Evolutionary conservation across 2,888 invertebrate genomes (phyloP), one percentile per base, ranked within the genome.

Genomic region (Pachymerium ferrugineum): DNA sequence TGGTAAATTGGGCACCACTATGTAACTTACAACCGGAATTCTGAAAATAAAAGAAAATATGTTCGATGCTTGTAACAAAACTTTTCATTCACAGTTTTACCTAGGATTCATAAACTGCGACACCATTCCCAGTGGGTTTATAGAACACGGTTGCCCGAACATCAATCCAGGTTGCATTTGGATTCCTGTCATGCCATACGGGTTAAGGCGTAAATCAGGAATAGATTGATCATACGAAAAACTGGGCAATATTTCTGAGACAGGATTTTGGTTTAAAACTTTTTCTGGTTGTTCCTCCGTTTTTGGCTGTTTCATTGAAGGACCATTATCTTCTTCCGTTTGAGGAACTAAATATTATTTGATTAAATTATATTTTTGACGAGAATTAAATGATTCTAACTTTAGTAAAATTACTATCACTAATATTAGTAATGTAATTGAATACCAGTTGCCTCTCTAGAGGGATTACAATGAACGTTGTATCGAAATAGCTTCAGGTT

Each of bases 101-200:
- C 77, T 76, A 19, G 74, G 75, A 12, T 74, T 74, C 77, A 77
- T 76, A 70, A 76, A 77, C 35, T 72, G 76, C 8, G 76, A 74
- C 31, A 62, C 67, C 76, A 77, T 75, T 54, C 76, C 87, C 89
- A 92, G 89, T 79, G 85, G 85, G 25, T 77, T 76, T 70, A 77
- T 76, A 31, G 76, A 77, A 30, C 76, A 76, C 74, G 78, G 75
- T 25, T 75, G 77, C n/a, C 86, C 86, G 73, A 77, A 75, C 77
- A 78, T 76, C 74, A 31, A 84, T 86, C 86, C 86, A 84, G 86
- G 85, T 76, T 81, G 85, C 77, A 74, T 86, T 81, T 76, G 75
- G 73, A 75, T 77, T 31, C 76, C 78, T 73, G 77, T 78, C 74
- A 82, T 81, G 19, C 72, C 72, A 33, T 75, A 70, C 74, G 75